Evolutionary conservation across 2,888 invertebrate species (phyloP).

Genomic region (Hoplodrina blanda): DNA sequence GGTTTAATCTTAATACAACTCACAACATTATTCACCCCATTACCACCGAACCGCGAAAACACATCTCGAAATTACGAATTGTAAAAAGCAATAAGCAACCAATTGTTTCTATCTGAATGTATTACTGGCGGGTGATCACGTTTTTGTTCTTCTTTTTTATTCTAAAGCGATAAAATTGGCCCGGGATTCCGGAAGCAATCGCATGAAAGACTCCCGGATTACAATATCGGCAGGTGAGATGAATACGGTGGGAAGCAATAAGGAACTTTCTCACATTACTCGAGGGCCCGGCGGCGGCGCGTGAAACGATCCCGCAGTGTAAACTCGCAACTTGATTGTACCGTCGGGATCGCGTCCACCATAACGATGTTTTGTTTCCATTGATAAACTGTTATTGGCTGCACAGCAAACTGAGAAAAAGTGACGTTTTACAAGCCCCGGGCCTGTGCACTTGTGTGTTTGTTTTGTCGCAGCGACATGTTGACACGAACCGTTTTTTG

Average conservation of each 20-base stretch:
- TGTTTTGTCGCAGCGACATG: slow-evolving; percentile 23
- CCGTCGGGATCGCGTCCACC: slow-evolving; percentile 63
- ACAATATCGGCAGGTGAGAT: slow-evolving; percentile 76
- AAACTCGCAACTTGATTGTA: slow-evolving; percentile 71
- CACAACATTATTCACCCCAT: slow-evolving; percentile 12
- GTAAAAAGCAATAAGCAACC: slow-evolving; percentile 34
- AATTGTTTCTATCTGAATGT: slow-evolving; percentile 35
- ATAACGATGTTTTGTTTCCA: slow-evolving; percentile 69
- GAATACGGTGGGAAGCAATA: slow-evolving; percentile 76
- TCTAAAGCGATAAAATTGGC: slow-evolving; percentile 54
- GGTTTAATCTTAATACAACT: slow-evolving; percentile 2
- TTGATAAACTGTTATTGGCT: slow-evolving; percentile 75
- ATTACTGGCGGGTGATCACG: slow-evolving; percentile 33
- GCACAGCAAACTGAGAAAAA: slow-evolving; percentile 61
- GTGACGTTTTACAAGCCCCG: slow-evolving; percentile 48
- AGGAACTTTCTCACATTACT: slow-evolving; percentile 74
- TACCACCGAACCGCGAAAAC: slow-evolving; percentile 32
- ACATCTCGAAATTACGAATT: slow-evolving; percentile 36
- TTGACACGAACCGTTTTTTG: slow-evolving; percentile 31
- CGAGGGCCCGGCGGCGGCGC: slow-evolving; percentile 54
- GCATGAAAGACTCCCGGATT: slow-evolving; percentile 64
- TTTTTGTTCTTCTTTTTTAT: slow-evolving; percentile 53
- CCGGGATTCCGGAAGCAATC: slow-evolving; percentile 63
- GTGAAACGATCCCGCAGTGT: slow-evolving; percentile 60
- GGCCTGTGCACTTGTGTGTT: slow-evolving; percentile 38